These are phyloP conservation scores for Gerris buenoi DNA, from an alignment of 1,140 invertebrate genomes.

Conservation along the genomic window DNA sequence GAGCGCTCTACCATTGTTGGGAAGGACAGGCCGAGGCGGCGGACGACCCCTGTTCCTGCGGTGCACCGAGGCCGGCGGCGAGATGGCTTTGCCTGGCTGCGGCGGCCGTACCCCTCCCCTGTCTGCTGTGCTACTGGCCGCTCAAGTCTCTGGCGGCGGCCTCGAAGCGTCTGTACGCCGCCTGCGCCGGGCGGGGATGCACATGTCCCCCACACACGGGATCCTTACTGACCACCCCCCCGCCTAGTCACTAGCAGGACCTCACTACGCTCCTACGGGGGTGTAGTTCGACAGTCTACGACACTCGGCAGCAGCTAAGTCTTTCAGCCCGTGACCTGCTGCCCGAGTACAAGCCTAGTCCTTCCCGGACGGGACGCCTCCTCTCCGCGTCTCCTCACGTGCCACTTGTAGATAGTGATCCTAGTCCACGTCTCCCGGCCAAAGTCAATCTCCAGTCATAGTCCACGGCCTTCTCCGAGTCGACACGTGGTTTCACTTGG, in stretches of 20 bases:
- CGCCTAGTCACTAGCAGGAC: constrained; percentile 1
- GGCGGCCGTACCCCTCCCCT: constrained; percentile 65
- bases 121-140: constrained; percentile 83
- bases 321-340: not conserved
- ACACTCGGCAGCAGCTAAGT: not conserved
- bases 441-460: not conserved
- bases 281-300: not conserved
- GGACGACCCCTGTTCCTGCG: constrained; percentile 75
- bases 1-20: constrained; percentile 79
- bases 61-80: constrained; percentile 45
- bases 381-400: not conserved
- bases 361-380: too few relatives aligned
- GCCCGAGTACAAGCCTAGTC: not conserved
- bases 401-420: not conserved
- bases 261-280: not conserved
- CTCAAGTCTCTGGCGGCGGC: constrained; percentile 59
- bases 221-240: not conserved
- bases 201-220: constrained; percentile 27
- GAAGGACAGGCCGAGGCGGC: constrained; percentile 52
- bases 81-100: constrained; percentile 73
- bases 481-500: too few relatives aligned
- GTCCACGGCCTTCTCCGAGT: not conserved
- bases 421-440: not conserved
- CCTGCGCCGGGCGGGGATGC: constrained; percentile 54
- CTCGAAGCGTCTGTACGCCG: constrained; percentile 65